Evolutionary conservation across 2,888 invertebrate genomes (phyloP).

Genomic region (Dione juno): DNA sequence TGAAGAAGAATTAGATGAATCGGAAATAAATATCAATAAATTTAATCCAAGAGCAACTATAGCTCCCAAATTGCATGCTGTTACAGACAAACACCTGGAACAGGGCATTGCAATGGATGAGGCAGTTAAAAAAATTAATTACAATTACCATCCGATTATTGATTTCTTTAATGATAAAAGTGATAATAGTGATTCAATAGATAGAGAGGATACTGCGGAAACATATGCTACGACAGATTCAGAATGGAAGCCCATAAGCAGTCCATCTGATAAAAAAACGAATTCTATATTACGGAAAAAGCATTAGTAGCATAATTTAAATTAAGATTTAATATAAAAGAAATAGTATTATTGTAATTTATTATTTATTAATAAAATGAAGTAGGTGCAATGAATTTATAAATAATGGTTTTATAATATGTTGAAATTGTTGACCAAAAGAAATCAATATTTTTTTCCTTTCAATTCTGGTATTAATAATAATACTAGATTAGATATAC

Average conservation of each 20-base stretch:
- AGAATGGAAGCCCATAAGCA: constrained; percentile 80
- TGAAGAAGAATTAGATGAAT: constrained; percentile 40
- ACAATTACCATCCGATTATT: constrained; percentile 92
- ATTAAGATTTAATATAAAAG: not conserved
- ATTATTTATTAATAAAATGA: not conserved
- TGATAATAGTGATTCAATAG: constrained; percentile 66
- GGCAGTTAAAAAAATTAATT: constrained; percentile 85
- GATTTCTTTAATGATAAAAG: constrained; percentile 85
- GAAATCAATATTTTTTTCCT: no score
- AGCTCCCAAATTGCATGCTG: constrained; percentile 67
- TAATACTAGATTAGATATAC: no score
- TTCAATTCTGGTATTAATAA: no score
- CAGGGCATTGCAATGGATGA: constrained; percentile 56
- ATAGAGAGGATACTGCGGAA: constrained; percentile 68
- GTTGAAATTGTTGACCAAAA: no score
- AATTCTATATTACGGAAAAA: constrained; percentile 53
- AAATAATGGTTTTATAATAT: no score
- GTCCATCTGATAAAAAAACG: constrained; percentile 56
- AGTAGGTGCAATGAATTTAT: not conserved
- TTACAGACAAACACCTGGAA: constrained; percentile 54
- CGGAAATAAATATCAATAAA: constrained; percentile 59
- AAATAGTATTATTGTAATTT: not conserved
- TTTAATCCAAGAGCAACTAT: constrained; percentile 62
- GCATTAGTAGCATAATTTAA: constrained; percentile 50
- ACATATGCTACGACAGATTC: constrained; percentile 64